Evolutionary conservation across 1,140 invertebrate species (phyloP), one percentile per base, ranked within the genome.

Genomic region (Calephelis virginiensis): DNA sequence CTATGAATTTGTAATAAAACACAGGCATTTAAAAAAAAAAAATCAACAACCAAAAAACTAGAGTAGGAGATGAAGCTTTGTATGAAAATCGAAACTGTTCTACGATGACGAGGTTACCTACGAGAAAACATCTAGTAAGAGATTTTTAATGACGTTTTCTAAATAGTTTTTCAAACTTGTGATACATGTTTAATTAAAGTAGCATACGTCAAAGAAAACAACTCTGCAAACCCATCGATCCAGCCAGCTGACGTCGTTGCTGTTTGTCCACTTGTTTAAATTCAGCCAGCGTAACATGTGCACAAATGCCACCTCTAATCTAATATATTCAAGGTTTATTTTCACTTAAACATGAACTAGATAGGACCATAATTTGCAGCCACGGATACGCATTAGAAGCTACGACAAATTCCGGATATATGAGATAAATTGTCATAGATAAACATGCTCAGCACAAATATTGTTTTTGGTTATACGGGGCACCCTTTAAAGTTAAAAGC

Each of bases 181-280:
- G 28, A 28, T 28, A 28, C 5, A 37, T 37, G 9, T 56, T 56
- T 14, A 12, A 56, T 37, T 56, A 56, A 8, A 56, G 5, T 1
- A 14, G 17, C 17, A 17, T 28, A 37, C 11, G 17, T 56, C 50
- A 37, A 11, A 56, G 5, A 3, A 10, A 56, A 56, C 10, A 56
- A 37, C 50, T 28, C 50, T 37, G 5, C 50, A 56, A 56, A 56
- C 17, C 5, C 50, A 56, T 56, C 17, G 50, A 56, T 56, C 50
- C 14, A 56, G 40, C 50, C 10, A 14, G 14, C 17, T 56, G 13
- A 11, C 50, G 17, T 17, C 50, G 28, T 14, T 56, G 10, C 14
- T 56, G 50, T 56, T 56, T 56, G 50, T 56, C 50, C 50, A 37
- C 50, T 56, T 56, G 50, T 56, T 56, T 56, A 56, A 56, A 56